phyloP scores from a whole-genome alignment of 2,797 vertebrate genomes.

The Choloepus didactylus region DNA sequence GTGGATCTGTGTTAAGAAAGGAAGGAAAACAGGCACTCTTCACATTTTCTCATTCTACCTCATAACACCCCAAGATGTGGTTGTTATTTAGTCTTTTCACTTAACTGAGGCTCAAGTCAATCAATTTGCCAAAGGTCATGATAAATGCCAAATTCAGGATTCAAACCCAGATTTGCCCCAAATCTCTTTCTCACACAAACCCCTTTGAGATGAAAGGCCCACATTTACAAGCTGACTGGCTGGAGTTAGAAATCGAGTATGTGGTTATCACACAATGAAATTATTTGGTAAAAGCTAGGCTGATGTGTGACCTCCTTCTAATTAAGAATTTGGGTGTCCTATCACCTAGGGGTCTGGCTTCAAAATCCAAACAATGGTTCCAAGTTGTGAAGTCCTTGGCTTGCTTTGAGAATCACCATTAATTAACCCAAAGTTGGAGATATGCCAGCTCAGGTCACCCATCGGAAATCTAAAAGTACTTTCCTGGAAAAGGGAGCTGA shows the following conservation, averaged over 20 bases:
- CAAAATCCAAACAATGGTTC: not conserved
- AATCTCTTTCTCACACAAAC: not conserved
- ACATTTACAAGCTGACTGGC: not conserved
- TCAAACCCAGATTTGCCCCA: not conserved
- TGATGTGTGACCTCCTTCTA: not conserved
- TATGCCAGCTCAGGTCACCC: not conserved
- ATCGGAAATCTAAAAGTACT: not conserved
- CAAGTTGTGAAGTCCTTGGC: not conserved
- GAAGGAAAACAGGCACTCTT: not conserved
- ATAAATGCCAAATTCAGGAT: not conserved
- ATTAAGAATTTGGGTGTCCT: constrained; percentile 50
- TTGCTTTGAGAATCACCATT: not conserved
- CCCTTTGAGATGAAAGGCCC: not conserved
- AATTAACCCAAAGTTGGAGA: not conserved
- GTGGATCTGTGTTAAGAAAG: not conserved
- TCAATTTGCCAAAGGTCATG: not conserved
- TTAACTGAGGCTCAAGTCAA: not conserved
- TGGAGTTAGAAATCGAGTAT: not conserved
- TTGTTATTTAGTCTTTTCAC: not conserved
- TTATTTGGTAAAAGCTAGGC: not conserved
- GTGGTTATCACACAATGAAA: not conserved
- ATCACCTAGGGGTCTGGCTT: not conserved
- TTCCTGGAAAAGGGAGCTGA: not conserved
- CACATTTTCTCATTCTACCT: not conserved
- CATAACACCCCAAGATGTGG: not conserved